Percentiles rank a stretch among this genome's conserved stretches.
These are phyloP conservation scores for Monopterus albus DNA, from an alignment of 2,113 vertebrate species.

Conservation along the genomic window DNA sequence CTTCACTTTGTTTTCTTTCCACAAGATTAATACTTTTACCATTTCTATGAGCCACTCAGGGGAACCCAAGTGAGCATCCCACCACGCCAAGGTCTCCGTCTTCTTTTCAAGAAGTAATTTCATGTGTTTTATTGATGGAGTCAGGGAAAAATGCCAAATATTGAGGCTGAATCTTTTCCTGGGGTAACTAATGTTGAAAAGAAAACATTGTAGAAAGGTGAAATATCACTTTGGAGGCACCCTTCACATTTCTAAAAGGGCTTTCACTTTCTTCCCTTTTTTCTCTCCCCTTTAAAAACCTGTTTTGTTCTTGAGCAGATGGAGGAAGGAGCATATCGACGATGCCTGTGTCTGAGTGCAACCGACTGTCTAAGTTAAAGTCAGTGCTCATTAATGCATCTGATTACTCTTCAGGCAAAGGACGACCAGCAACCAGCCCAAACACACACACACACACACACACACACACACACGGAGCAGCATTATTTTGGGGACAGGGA, in stretches of 20 bases:
- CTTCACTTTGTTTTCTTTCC: slow-evolving; percentile 50
- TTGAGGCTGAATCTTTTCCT: slow-evolving; percentile 29
- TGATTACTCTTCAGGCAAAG: slow-evolving; percentile 69
- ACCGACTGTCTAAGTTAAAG: slow-evolving; percentile 66
- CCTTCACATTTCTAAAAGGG: slow-evolving; percentile 61
- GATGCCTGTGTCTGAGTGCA: slow-evolving; percentile 68
- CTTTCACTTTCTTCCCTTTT: slow-evolving; percentile 33
- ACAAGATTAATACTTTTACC: slow-evolving; percentile 39
- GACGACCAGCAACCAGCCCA: slow-evolving; percentile 39
- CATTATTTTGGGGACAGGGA: slow-evolving; percentile 61
- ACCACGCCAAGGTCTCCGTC: slow-evolving; percentile 14
- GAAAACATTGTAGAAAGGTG: slow-evolving; percentile 46
- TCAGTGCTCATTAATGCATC: slow-evolving; percentile 75
- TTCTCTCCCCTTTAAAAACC: slow-evolving; percentile 39
- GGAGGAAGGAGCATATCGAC: slow-evolving; percentile 66
- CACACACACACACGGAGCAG: slow-evolving; percentile 4
- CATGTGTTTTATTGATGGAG: slow-evolving; percentile 42
- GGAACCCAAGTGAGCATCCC: slow-evolving; percentile 17
- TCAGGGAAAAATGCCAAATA: slow-evolving; percentile 1
- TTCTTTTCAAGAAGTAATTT: slow-evolving; percentile 33
- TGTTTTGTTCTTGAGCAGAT: slow-evolving; percentile 67
- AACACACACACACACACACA: slow-evolving; percentile 16
- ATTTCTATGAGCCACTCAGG: slow-evolving; percentile 34
- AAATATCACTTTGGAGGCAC: slow-evolving; percentile 44
- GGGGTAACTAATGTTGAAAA: slow-evolving; percentile 42